These are phyloP conservation scores for Nibea coibor DNA, from an alignment of 2,113 vertebrate genomes.

Conservation along the genomic window DNA sequence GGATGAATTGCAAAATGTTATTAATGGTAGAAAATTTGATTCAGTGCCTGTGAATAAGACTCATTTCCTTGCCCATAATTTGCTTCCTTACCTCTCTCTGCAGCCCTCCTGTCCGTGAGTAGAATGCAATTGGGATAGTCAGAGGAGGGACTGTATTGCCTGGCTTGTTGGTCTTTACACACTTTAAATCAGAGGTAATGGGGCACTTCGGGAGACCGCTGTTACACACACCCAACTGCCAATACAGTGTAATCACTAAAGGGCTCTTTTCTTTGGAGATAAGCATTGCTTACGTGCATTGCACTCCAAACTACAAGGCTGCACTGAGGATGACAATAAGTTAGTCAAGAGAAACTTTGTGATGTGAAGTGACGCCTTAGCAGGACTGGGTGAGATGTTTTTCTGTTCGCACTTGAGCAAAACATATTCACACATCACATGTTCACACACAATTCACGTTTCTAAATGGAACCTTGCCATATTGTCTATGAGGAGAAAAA, in stretches of 20 bases:
- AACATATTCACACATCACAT: conserved; percentile 22
- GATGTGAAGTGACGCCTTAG: conserved; percentile 26
- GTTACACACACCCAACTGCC: conserved; percentile 58
- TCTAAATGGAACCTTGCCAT: conserved; percentile 12
- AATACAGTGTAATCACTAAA: conserved; percentile 61
- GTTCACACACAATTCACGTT: background rate
- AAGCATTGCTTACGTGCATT: conserved; percentile 35
- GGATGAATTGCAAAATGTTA: conserved; percentile 12
- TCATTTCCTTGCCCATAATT: conserved; percentile 29
- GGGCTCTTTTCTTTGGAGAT: conserved; percentile 42
- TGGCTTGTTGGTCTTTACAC: conserved; percentile 56
- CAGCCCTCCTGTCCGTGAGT: conserved; percentile 16
- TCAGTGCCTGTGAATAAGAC: conserved; percentile 18
- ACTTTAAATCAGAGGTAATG: conserved; percentile 66
- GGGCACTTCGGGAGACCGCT: conserved; percentile 53
- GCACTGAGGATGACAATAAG: conserved; percentile 11
- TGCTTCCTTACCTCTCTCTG: conserved; percentile 3
- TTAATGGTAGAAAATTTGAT: conserved; percentile 25
- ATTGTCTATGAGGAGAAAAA: background rate
- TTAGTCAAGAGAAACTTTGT: conserved; percentile 22
- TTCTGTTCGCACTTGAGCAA: conserved; percentile 2
- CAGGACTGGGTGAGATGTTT: background rate
- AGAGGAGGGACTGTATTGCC: conserved; percentile 28
- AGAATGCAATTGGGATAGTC: conserved; percentile 19
- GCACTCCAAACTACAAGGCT: conserved; percentile 23